These are phyloP conservation scores for Gymnothorax reevesii DNA, from an alignment of 2,797 vertebrate species.

Conservation along the genomic window DNA sequence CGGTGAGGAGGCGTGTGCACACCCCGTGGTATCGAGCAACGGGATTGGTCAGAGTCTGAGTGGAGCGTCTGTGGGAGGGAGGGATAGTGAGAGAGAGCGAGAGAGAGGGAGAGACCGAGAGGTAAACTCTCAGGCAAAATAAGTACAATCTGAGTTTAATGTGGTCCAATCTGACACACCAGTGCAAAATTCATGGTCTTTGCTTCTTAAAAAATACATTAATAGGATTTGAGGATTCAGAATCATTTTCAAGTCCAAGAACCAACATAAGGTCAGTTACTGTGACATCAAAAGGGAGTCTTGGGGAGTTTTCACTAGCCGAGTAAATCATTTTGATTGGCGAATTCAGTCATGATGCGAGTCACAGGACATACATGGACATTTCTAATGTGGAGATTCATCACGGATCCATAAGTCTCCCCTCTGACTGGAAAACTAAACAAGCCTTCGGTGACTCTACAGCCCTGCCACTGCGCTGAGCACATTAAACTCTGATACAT, in stretches of 20 bases:
- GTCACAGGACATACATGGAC: no score
- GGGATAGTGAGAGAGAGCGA: conserved; percentile 79
- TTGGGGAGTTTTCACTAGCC: background rate
- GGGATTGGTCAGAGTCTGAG: conserved; percentile 88
- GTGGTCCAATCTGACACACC: no score
- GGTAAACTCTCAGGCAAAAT: no score
- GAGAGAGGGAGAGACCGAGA: conserved; percentile 56
- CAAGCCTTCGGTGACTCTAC: background rate
- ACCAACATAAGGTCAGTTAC: background rate
- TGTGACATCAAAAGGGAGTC: background rate
- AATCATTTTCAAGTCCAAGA: no score
- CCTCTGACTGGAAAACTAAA: background rate
- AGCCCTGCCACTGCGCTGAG: background rate
- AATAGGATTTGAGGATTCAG: no score
- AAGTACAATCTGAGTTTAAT: no score
- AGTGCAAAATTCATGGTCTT: no score
- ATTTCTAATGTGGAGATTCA: no score
- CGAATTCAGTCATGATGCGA: no score
- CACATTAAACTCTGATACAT: background rate
- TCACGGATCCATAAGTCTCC: background rate
- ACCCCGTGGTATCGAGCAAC: conserved; percentile 90
- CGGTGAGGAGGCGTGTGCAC: conserved; percentile 89
- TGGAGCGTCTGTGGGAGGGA: conserved; percentile 89
- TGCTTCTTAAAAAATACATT: no score
- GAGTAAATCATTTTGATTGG: background rate